These are phyloP conservation scores for Nannoperca obscura DNA, from an alignment of 2,797 vertebrate species.

Conservation along the genomic window DNA sequence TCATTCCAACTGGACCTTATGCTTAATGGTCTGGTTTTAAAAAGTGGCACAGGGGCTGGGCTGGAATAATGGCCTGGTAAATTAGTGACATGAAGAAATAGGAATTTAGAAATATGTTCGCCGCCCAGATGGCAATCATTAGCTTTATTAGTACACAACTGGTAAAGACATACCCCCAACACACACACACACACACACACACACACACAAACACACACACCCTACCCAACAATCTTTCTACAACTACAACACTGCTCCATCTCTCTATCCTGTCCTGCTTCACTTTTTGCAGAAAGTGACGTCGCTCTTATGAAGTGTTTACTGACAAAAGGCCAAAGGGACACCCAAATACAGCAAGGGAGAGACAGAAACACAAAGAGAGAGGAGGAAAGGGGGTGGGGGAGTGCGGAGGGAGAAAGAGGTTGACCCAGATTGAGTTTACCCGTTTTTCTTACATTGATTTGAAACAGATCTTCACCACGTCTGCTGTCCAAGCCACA, in stretches of 20 bases:
- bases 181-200: conserved; percentile 20
- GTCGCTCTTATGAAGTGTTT: conserved; percentile 72
- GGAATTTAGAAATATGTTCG: conserved; percentile 68
- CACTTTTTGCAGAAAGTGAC: conserved; percentile 56
- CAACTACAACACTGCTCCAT: conserved; percentile 32
- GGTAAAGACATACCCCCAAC: conserved; percentile 56
- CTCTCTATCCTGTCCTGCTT: conserved; percentile 42
- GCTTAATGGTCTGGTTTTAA: conserved; percentile 43
- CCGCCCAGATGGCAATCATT: conserved; percentile 77
- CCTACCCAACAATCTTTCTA: conserved; percentile 6
- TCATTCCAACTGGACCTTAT: conserved; percentile 59
- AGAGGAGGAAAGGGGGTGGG: conserved; percentile 24
- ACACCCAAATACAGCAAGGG: conserved; percentile 55
- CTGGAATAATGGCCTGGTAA: conserved; percentile 60
- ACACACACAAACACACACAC: conserved; percentile 16
- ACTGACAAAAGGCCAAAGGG: conserved; percentile 69
- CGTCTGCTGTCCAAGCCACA: conserved; percentile 69
- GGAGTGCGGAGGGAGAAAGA: conserved; percentile 35
- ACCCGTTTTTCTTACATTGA: conserved; percentile 72
- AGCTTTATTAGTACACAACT: conserved; percentile 80
- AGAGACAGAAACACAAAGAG: conserved; percentile 55
- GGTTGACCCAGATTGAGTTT: conserved; percentile 68
- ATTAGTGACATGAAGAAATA: conserved; percentile 66
- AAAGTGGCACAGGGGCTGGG: conserved; percentile 17
- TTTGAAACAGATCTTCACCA: conserved; percentile 76